Conservation (phyloP, 2,888 invertebrate species). For the Sinohyriopsis cumingii region DNA sequence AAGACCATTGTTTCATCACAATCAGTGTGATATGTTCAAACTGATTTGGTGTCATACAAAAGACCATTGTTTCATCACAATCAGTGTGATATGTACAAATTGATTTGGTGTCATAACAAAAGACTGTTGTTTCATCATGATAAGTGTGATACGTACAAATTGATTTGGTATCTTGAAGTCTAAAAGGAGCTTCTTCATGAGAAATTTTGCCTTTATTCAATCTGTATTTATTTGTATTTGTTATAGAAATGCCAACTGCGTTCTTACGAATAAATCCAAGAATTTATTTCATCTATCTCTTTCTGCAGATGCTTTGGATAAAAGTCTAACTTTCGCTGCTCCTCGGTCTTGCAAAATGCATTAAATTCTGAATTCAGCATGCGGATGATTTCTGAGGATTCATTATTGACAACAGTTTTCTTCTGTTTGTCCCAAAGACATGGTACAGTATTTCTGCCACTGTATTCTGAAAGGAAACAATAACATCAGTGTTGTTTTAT, state of each 20-base stretch:
- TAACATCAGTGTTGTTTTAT: not conserved
- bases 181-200: too few relatives aligned
- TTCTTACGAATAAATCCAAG: slow-evolving; percentile 65
- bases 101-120: too few relatives aligned
- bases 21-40: not conserved
- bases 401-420: slow-evolving; percentile 66
- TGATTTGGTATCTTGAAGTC: too few relatives aligned
- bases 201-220: too few relatives aligned
- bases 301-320: slow-evolving; percentile 57
- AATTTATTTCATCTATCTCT: slow-evolving; percentile 62
- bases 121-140: too few relatives aligned
- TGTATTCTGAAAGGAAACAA: slow-evolving; percentile 48
- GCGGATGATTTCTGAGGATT: slow-evolving; percentile 68
- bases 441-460: slow-evolving; percentile 61
- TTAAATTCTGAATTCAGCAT: slow-evolving; percentile 69
- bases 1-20: not conserved
- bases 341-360: slow-evolving; percentile 59
- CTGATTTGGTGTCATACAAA: too few relatives aligned
- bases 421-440: slow-evolving; percentile 65
- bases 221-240: too few relatives aligned
- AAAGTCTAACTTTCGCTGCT: slow-evolving; percentile 57
- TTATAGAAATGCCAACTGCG: too few relatives aligned
- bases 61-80: too few relatives aligned
- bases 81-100: too few relatives aligned
- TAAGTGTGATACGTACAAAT: too few relatives aligned